Percentiles rank a stretch among this genome's conserved stretches.
These are phyloP conservation scores for Trissonchulus latispiculum DNA, from an alignment of 2,888 invertebrate genomes.

Conservation along the genomic window DNA sequence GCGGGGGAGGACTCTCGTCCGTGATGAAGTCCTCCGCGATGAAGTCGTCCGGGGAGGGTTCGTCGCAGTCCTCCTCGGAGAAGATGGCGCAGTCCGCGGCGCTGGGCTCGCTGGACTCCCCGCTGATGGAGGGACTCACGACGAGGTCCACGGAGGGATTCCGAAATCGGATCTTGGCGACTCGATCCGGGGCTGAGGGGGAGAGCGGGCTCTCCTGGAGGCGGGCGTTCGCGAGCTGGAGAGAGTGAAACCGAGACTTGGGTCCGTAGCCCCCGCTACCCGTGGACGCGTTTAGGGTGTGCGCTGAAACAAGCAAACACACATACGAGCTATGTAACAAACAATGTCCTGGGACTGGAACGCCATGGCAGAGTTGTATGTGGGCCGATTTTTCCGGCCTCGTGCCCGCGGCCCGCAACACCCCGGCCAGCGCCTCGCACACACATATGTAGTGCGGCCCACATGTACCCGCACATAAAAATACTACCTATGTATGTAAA, in stretches of 20 bases:
- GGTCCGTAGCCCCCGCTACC: too few relatives aligned
- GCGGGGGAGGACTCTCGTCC: too few relatives aligned
- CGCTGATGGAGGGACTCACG: not conserved
- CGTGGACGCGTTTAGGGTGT: not conserved
- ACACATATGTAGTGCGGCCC: too few relatives aligned
- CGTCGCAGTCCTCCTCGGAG: not conserved
- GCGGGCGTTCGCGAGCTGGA: not conserved
- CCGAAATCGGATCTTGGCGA: not conserved
- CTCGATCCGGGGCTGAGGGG: not conserved
- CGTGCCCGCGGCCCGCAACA: too few relatives aligned
- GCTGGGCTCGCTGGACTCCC: not conserved
- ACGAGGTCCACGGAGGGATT: not conserved
- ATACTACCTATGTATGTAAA: too few relatives aligned
- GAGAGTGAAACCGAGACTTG: not conserved
- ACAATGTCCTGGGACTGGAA: too few relatives aligned
- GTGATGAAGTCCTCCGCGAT: not conserved
- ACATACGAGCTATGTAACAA: too few relatives aligned
- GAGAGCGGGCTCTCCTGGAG: not conserved
- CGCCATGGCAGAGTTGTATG: too few relatives aligned
- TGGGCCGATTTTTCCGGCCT: too few relatives aligned
- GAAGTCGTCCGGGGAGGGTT: not conserved
- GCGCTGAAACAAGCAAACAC: not conserved
- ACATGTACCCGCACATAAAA: too few relatives aligned
- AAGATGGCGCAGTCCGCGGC: not conserved
- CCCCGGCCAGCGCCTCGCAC: too few relatives aligned